Base-by-base conservation (phyloP, 2,888 invertebrate genomes). In the Dione juno region DNA sequence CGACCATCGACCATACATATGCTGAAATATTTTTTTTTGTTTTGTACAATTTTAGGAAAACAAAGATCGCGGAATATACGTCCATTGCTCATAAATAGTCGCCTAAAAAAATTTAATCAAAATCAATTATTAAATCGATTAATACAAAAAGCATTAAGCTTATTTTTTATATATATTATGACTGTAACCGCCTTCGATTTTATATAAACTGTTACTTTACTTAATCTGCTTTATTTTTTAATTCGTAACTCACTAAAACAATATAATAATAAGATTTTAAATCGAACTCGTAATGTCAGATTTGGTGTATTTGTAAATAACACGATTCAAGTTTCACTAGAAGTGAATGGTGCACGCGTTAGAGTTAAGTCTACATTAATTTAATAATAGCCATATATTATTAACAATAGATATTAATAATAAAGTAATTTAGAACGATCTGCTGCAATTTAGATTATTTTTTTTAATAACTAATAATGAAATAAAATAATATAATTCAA, bases 331-430 rank as follows among this genome's bases (percentile, higher is more conserved):
- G 75, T 66, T 73, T 79, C 81, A 82, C 81, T 81, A 5, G 53
- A 80, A 80, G 81, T 81, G 83, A 81, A 77, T 67, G 69, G 72
- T 75, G 74, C 76, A 76, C 76, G 59, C 59, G 14, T 45, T 61
- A 61, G 45, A 28, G 10, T 3, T 61, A 61, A 53, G 41, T 21
- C 35, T 53, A 65, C 41, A n/a, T 11, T 50, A 64, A 41, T 82
- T n/a, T 80, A 50, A 40, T 79, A 78, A 83, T 86, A 88, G 88
- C 88, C 88, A 89, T 88, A 89, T 88, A 89, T 86, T 87, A 61
- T 28, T 61, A 61, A 14, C 11, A 57, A 57, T 16, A 40, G 7
- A 40, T 52, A 86, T 84, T 82, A 81, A 84, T 80, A 77, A 78
- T 65, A 69, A 69, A 67, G 43, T 59, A 70, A 70, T 43, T 52